Percentiles rank a stretch among this genome's conserved stretches.
Evolutionary conservation across 1,140 invertebrate species (phyloP).

Genomic region (Oncopeltus fasciatus): DNA sequence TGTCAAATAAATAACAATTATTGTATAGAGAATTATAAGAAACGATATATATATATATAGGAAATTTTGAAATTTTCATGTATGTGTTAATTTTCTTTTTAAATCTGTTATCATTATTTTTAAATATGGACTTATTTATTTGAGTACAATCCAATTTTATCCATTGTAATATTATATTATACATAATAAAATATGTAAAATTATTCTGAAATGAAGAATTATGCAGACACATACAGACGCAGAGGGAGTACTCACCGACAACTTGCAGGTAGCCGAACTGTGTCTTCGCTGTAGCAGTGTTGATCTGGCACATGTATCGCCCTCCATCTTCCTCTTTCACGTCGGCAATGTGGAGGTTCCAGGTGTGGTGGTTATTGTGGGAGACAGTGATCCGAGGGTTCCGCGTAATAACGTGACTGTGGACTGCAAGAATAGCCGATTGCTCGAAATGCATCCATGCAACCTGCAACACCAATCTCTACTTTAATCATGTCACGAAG

Average conservation of each 20-base stretch:
- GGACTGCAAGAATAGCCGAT: constrained; percentile 80
- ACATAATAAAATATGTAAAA: background rate
- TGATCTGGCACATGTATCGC: constrained; percentile 91
- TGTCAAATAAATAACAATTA: too few species aligned
- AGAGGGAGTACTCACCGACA: constrained; percentile 59
- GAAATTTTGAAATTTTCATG: too few species aligned
- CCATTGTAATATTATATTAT: background rate
- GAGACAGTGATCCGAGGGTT: constrained; percentile 82
- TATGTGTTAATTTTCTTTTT: too few species aligned
- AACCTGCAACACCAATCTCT: too few species aligned
- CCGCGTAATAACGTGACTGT: constrained; percentile 80
- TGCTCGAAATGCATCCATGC: constrained; percentile 92
- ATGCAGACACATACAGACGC: background rate
- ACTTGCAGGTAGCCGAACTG: constrained; percentile 85
- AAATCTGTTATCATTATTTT: too few species aligned
- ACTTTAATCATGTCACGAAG: too few species aligned
- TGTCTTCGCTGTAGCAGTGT: constrained; percentile 82
- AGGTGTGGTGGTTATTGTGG: constrained; percentile 71
- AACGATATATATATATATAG: too few species aligned
- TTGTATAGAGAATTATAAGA: too few species aligned
- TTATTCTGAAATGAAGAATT: background rate
- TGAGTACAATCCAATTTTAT: background rate
- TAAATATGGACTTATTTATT: too few species aligned
- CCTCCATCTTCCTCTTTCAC: constrained; percentile 82
- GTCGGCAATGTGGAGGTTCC: constrained; percentile 80